Conservation (phyloP, 2,888 invertebrate species). For the Pseudococcus viburni region DNA sequence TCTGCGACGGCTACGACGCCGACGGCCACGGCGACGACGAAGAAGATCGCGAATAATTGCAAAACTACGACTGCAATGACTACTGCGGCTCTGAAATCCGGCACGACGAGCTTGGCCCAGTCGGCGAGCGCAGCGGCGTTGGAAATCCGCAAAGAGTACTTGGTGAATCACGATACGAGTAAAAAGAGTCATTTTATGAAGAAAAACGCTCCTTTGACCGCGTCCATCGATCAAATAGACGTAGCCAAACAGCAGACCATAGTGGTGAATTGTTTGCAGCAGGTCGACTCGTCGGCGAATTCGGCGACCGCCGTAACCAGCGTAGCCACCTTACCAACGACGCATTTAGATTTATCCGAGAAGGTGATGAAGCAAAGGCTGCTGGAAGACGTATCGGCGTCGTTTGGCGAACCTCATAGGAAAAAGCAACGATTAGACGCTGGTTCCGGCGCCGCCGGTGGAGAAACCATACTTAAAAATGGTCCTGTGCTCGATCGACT, state of each 20-base stretch:
- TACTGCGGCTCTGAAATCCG: not conserved
- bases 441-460: not conserved
- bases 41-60: slow-evolving; percentile 58
- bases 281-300: slow-evolving; percentile 38
- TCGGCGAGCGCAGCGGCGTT: not conserved
- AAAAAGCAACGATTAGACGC: slow-evolving; percentile 56
- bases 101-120: not conserved
- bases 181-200: slow-evolving; percentile 45
- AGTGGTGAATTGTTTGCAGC: slow-evolving; percentile 50
- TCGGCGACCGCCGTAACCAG: slow-evolving; percentile 1
- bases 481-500: slow-evolving; percentile 47
- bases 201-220: slow-evolving; percentile 39
- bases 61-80: slow-evolving; percentile 15
- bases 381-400: slow-evolving; percentile 72
- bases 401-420: slow-evolving; percentile 40
- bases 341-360: slow-evolving; percentile 73
- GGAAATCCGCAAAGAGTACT: slow-evolving; percentile 40
- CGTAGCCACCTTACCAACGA: slow-evolving; percentile 63
- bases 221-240: not conserved
- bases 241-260: slow-evolving; percentile 48
- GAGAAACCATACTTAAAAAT: not conserved
- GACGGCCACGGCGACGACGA: not conserved
- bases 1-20: not conserved
- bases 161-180: slow-evolving; percentile 49
- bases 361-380: slow-evolving; percentile 77